Base-by-base conservation (phyloP, 2,797 vertebrate species). In the Diplodus sargus region DNA sequence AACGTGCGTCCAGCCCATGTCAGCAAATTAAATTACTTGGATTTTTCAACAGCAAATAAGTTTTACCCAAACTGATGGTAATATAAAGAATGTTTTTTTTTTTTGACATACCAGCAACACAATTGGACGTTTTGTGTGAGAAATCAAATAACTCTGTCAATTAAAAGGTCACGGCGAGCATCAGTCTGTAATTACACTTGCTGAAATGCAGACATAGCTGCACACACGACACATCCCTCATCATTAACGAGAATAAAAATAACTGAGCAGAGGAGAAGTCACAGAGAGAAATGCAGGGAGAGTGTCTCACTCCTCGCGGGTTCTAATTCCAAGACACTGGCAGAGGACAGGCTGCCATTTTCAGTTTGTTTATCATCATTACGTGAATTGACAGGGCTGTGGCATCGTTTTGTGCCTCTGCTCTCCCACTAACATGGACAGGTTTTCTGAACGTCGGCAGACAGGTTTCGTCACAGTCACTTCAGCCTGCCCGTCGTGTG, bases 351-450 rank as follows among this genome's bases (percentile, higher is more conserved):
- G 63, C 65, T 81, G 79, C 42, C 65, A 74, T 81, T 80, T 81
- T 77, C n/a, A 45, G 52, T 86, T 76, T 85, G 67, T 85, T 87
- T 83, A 71, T 87, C 78, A 81, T 81, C 68, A 62, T 85, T 74
- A 81, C 8, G 25, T 56, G 78, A 84, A 76, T 78, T 72, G 87
- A 86, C 83, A 83, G 62, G 70, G 69, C 76, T 62, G 69, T 57
- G 79, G 70, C 53, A 78, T 79, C 47, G 8, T 74, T 81, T 62
- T 82, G 73, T 82, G 73, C 60, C 57, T 60, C 70, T 34, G 63
- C 66, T 70, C 59, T 69, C 64, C 54, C 17, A 15, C 76, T 74
- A 76, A 78, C 75, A 52, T 28, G 65, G 65, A 81, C 69, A 74
- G 43, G 73, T 86, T 84, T 52, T 54, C 67, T 39, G 54, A 76